A percentile compares a stretch with the other conserved stretches of the same genome.
Conservation (phyloP, 2,797 vertebrate genomes). For the Paguma larvata region DNA sequence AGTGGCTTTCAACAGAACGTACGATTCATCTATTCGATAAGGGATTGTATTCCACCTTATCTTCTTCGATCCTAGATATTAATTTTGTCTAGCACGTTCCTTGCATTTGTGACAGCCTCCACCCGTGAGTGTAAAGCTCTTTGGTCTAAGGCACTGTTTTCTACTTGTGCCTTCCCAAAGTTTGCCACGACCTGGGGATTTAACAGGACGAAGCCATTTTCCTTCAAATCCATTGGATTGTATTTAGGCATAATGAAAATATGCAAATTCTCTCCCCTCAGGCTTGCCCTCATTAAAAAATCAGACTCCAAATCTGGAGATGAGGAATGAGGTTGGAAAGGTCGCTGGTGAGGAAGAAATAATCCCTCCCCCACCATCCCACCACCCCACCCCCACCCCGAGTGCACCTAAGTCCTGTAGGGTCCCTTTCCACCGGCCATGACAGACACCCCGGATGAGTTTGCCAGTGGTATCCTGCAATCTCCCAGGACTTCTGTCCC, state of each 20-base stretch:
- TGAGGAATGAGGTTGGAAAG: constrained; percentile 4
- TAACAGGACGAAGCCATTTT: neutral
- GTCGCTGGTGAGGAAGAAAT: neutral
- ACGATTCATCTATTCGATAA: neutral
- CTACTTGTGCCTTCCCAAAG: neutral
- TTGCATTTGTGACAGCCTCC: constrained; percentile 9
- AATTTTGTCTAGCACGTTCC: neutral
- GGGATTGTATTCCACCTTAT: neutral
- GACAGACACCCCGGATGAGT: rapidly evolving
- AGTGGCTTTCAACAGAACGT: neutral
- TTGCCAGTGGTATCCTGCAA: neutral
- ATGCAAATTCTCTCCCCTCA: constrained; percentile 7
- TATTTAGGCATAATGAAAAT: constrained; percentile 58
- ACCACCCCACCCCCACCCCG: neutral
- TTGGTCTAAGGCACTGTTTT: neutral
- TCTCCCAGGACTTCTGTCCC: neutral
- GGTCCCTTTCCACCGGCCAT: neutral
- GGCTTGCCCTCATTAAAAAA: neutral
- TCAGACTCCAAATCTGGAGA: neutral
- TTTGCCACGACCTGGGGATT: constrained; percentile 19
- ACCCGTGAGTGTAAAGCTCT: neutral
- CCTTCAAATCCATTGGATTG: neutral
- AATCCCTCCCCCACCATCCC: neutral
- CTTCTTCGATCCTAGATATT: neutral
- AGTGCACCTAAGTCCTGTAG: neutral